A percentile compares a stretch with the other conserved stretches of the same genome.
Evolutionary conservation across 2,888 invertebrate genomes (phyloP).

Genomic region (Teinopalpus imperialis): DNA sequence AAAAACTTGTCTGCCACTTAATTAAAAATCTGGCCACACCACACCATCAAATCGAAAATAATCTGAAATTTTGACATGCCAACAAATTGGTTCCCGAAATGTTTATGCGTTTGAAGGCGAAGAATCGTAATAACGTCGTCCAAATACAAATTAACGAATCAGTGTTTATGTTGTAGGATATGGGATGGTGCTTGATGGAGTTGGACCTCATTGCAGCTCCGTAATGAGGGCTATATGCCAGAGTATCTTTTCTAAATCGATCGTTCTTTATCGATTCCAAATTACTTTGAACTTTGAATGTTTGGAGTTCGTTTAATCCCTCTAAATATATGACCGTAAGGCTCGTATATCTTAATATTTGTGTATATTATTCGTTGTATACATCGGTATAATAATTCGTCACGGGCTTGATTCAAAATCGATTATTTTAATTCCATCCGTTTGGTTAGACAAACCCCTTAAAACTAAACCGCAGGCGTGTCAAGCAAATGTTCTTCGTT

Average conservation of each 20-base stretch:
- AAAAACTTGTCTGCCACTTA: no score
- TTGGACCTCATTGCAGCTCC: neutral
- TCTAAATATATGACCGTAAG: slow-evolving; percentile 8
- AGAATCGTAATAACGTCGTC: slow-evolving; percentile 44
- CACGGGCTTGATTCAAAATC: slow-evolving; percentile 8
- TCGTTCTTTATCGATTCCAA: slow-evolving; percentile 22
- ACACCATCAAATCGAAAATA: slow-evolving; percentile 43
- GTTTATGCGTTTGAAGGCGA: slow-evolving; percentile 13
- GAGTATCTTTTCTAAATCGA: slow-evolving; percentile 5
- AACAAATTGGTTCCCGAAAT: slow-evolving; percentile 15
- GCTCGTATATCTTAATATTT: slow-evolving; percentile 5
- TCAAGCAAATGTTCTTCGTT: slow-evolving; percentile 16
- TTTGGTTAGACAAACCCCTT: slow-evolving; percentile 7
- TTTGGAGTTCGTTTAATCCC: slow-evolving; percentile 19
- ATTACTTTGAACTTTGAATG: slow-evolving; percentile 22
- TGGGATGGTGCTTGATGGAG: slow-evolving; percentile 5
- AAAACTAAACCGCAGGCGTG: slow-evolving; percentile 18
- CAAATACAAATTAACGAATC: slow-evolving; percentile 45
- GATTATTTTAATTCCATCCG: slow-evolving; percentile 9
- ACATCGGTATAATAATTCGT: slow-evolving; percentile 16
- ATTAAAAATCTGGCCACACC: no score
- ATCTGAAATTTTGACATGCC: slow-evolving; percentile 16
- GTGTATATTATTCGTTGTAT: slow-evolving; percentile 13
- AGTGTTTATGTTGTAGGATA: slow-evolving; percentile 31
- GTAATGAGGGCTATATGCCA: slow-evolving; percentile 17